Conservation (phyloP, 1,140 invertebrate species). For the Macrobrachium nipponense region DNA sequence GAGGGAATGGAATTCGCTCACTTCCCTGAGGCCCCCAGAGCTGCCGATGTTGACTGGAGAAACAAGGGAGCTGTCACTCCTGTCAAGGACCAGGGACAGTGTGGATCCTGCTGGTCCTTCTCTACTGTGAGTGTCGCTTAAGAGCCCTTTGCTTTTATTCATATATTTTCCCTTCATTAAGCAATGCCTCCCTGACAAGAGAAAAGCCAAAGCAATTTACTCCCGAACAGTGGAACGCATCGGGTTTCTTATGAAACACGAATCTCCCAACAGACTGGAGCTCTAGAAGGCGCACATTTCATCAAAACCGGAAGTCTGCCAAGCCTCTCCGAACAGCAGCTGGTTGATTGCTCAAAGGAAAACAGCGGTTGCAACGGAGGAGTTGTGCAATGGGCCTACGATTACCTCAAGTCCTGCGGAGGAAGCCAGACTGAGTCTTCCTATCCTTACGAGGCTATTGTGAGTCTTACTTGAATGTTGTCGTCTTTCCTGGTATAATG, state of each 20-base stretch:
- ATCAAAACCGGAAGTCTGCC: slow-evolving; percentile 73
- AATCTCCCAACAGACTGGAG: slow-evolving; percentile 81
- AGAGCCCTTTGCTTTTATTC: too few species aligned
- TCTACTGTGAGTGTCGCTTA: slow-evolving; percentile 52
- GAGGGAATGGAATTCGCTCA: not conserved
- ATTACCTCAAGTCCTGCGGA: slow-evolving; percentile 78
- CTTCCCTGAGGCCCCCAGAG: not conserved
- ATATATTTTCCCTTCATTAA: too few species aligned
- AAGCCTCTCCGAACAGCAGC: slow-evolving; percentile 74
- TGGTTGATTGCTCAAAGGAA: slow-evolving; percentile 75
- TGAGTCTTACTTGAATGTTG: too few species aligned
- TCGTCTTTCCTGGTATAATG: too few species aligned
- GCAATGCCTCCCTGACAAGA: too few species aligned
- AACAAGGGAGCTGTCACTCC: slow-evolving; percentile 68
- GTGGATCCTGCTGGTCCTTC: slow-evolving; percentile 70
- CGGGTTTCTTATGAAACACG: too few species aligned
- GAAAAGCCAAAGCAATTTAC: too few species aligned
- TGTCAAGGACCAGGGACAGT: slow-evolving; percentile 70
- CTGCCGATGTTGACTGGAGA: slow-evolving; percentile 68
- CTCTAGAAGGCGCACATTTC: slow-evolving; percentile 95
- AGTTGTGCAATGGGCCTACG: slow-evolving; percentile 75
- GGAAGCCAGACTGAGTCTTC: slow-evolving; percentile 90
- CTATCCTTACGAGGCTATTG: slow-evolving; percentile 79
- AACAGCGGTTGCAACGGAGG: slow-evolving; percentile 80
- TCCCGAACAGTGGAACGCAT: not conserved